phyloP scores from a whole-genome alignment of 2,888 invertebrate species.

The Hypomecis atomaria region DNA sequence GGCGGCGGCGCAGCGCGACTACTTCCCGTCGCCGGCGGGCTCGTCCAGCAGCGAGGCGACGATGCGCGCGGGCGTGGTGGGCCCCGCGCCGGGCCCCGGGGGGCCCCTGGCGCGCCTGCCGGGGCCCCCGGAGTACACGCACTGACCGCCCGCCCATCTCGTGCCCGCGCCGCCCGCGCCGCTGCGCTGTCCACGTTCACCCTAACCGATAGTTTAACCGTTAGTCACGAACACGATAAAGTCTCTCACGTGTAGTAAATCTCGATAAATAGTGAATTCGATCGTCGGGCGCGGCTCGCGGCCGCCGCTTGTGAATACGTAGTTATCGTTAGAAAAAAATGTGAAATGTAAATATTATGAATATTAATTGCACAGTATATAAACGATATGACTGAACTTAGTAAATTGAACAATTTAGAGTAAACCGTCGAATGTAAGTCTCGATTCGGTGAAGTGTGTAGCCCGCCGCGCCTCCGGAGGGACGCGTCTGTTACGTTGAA shows the following conservation, averaged over 20 bases:
- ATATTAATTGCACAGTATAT: conserved; percentile 66
- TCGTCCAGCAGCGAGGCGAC: conserved; percentile 74
- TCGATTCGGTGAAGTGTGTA: conserved; percentile 57
- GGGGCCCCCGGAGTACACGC: conserved; percentile 90
- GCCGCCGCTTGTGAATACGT: conserved; percentile 68
- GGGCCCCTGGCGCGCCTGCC: conserved; percentile 74
- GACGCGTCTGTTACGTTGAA: conserved; percentile 58
- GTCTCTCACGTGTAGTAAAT: conserved; percentile 68
- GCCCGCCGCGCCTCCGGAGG: conserved; percentile 60
- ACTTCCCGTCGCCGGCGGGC: conserved; percentile 73
- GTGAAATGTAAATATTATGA: conserved; percentile 70
- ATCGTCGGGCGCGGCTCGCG: conserved; percentile 51
- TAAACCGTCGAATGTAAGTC: conserved; percentile 70
- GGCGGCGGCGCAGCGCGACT: conserved; percentile 72
- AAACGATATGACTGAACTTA: conserved; percentile 78
- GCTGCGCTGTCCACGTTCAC: conserved; percentile 67
- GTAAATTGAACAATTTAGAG: conserved; percentile 64
- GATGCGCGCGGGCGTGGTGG: conserved; percentile 67
- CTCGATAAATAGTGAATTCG: conserved; percentile 61
- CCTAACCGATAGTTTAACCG: conserved; percentile 66
- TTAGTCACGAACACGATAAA: conserved; percentile 68
- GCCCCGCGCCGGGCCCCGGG: conserved; percentile 73
- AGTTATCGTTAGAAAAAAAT: conserved; percentile 64
- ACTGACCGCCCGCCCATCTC: conserved; percentile 84
- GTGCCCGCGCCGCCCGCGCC: conserved; percentile 44